Conservation (phyloP, 2,888 invertebrate species). For the Drosophila neutralis region DNA sequence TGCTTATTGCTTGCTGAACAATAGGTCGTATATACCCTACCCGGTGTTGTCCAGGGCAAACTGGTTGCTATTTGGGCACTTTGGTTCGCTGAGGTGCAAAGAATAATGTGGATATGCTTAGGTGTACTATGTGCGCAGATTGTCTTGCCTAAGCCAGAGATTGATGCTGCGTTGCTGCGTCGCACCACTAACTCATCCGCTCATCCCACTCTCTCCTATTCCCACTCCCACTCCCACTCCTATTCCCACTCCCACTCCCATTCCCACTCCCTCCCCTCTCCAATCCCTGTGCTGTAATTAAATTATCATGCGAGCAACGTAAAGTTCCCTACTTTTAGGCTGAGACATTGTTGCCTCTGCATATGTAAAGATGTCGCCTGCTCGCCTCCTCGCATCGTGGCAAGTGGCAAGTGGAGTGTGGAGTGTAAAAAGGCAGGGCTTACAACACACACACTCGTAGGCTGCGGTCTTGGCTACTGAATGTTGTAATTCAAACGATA, state of each 20-base stretch:
- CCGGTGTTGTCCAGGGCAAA: not conserved
- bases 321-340: slow-evolving; percentile 62
- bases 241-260: not conserved
- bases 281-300: slow-evolving; percentile 66
- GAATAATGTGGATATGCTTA: slow-evolving; percentile 43
- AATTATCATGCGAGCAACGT: slow-evolving; percentile 73
- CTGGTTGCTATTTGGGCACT: slow-evolving; percentile 14
- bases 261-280: not conserved
- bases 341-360: slow-evolving; percentile 50
- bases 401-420: not conserved
- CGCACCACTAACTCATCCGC: slow-evolving; percentile 24
- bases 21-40: slow-evolving; percentile 2
- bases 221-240: not conserved
- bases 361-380: slow-evolving; percentile 44
- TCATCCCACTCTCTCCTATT: not conserved
- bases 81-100: slow-evolving; percentile 45
- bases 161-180: slow-evolving; percentile 66
- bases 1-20: not conserved
- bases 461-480: slow-evolving; percentile 43
- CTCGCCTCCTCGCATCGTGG: not conserved
- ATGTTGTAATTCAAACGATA: slow-evolving; percentile 71
- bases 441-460: slow-evolving; percentile 11
- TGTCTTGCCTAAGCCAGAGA: slow-evolving; percentile 71
- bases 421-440: not conserved
- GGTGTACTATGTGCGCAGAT: slow-evolving; percentile 46